phyloP scores from a whole-genome alignment of 2,113 vertebrate species.

The Trematomus loennbergii region DNA sequence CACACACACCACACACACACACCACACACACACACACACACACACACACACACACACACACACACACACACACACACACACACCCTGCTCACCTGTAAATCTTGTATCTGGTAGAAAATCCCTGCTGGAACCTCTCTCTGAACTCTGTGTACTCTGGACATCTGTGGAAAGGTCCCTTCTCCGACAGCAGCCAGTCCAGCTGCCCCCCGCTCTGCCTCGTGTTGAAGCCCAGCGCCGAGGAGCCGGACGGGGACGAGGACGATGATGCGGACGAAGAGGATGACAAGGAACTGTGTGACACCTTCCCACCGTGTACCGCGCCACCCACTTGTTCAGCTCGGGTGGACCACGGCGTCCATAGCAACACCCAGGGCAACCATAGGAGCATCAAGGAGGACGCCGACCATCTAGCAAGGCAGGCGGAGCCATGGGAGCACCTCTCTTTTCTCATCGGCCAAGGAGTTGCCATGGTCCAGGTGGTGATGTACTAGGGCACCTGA shows the following conservation, averaged over 20 bases:
- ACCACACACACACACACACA: too few species aligned
- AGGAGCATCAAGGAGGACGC: conserved; percentile 77
- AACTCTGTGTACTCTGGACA: conserved; percentile 96
- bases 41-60: background rate
- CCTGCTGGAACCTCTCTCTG: conserved; percentile 94
- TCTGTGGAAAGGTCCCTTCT: conserved; percentile 96
- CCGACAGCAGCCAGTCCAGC: conserved; percentile 96
- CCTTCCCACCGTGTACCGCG: conserved; percentile 62
- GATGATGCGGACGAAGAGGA: conserved; percentile 54
- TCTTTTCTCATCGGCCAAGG: conserved; percentile 86
- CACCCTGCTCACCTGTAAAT: conserved; percentile 95
- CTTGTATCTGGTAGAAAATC: conserved; percentile 98
- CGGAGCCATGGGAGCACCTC: conserved; percentile 86
- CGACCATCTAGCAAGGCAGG: conserved; percentile 76
- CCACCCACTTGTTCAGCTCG: conserved; percentile 84
- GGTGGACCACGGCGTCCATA: conserved; percentile 86
- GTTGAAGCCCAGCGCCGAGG: conserved; percentile 73
- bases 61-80: background rate
- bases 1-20: too few species aligned
- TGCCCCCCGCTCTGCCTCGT: conserved; percentile 81
- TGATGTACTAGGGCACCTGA: conserved; percentile 85
- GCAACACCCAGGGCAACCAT: conserved; percentile 77
- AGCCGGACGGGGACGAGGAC: conserved; percentile 56
- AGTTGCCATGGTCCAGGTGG: conserved; percentile 96
- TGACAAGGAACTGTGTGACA: conserved; percentile 52